phyloP scores from a whole-genome alignment of 2,113 vertebrate genomes.

The Dipodomys spectabilis region DNA sequence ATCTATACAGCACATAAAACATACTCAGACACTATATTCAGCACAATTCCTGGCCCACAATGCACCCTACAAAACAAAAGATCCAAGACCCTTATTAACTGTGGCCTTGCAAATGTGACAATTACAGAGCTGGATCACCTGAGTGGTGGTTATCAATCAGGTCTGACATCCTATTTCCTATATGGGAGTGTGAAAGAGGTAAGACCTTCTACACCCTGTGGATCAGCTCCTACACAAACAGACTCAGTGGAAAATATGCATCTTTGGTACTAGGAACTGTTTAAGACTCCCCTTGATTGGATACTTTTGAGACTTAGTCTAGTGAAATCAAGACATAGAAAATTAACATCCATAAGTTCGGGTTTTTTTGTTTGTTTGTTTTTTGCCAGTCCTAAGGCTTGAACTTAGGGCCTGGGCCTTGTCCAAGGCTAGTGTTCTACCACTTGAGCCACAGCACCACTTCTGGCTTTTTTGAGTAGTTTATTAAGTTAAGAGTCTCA shows the following conservation, averaged over 20 bases:
- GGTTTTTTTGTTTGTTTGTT: no score
- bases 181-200: background rate
- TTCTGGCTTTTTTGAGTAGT: no score
- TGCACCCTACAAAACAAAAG: background rate
- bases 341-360: background rate
- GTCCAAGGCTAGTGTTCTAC: no score
- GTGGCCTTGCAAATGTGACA: background rate
- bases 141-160: background rate
- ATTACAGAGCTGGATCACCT: constrained; percentile 15
- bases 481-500: no score
- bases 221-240: background rate
- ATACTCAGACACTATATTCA: background rate
- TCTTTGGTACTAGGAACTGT: background rate
- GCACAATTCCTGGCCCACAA: constrained; percentile 36
- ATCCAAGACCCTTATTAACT: background rate
- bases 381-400: no score
- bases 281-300: background rate
- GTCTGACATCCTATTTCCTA: background rate
- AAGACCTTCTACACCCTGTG: background rate
- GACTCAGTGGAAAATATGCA: background rate
- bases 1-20: constrained; percentile 24
- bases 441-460: no score
- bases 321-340: constrained; percentile 39
- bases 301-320: background rate
- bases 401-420: no score